Base-by-base conservation (phyloP, 23 tunicate genomes). In the Halocynthia roretzi region DNA sequence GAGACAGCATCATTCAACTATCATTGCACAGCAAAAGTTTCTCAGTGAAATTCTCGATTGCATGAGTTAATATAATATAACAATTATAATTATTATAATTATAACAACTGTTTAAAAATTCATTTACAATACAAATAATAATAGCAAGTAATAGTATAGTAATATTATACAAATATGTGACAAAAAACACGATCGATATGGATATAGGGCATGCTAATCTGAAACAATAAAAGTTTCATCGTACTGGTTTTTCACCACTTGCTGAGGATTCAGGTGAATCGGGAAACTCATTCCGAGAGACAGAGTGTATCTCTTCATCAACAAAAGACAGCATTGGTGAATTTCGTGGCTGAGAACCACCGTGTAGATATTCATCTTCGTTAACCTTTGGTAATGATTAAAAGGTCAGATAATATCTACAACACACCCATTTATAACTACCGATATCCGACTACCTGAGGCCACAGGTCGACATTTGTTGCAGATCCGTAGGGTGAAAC, bases 271-370 rank as follows among this genome's bases (percentile, higher is more conserved):
- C 63, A 0, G 63, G 40, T 31, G 44, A 31, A 65, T 74, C 63
- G 8, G 63, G 40, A 74, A 62, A 74, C 17, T 74, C 78, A 56
- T 74, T 74, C 22, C 63, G 55, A 9, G 78, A 54, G 23, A 74
- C 14, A 7, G 63, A 17, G 20, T 31, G 55, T 15, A 74, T 54
- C 18, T 74, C 78, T 0, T 74, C 56, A 1, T 74, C 78, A 8
- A 53, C 14, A 44, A 52, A 74, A 14, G 78, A 74, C 8, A 64
- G 63, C 19, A 74, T 50, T 8, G 78, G 78, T 74, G 78, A 74
- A 14, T 20, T 53, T 54, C 44, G 44, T 31, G 44, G 44, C 44
- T 31, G 44, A 31, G 44, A 31, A 31, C 44, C 78, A 8, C 49
- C 21, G 55, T 54, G 17, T 6, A 74, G 62, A 44, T 50, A 74